Conservation (phyloP, 2,797 vertebrate species). For the Babyrousa celebensis region DNA sequence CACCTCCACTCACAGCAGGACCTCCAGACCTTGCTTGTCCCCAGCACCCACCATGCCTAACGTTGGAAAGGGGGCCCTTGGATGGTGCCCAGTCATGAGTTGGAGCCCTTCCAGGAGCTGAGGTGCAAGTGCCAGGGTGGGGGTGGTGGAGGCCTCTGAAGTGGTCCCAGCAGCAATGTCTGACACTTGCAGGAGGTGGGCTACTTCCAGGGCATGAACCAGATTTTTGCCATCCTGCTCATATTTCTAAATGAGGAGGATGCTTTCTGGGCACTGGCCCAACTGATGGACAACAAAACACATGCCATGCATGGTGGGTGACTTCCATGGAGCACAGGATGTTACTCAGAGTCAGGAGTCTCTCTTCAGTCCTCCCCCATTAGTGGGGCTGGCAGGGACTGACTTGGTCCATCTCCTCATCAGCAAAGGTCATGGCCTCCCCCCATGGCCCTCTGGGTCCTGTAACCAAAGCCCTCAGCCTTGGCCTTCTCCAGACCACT, state of each 20-base stretch:
- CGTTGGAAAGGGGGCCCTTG: background rate
- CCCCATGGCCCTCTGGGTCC: accelerated
- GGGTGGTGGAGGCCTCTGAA: background rate
- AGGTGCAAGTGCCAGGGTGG: too few species aligned
- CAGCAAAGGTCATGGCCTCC: background rate
- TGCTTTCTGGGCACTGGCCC: constrained; percentile 95
- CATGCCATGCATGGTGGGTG: constrained; percentile 94
- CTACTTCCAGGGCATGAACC: constrained; percentile 96
- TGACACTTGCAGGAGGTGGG: constrained; percentile 94
- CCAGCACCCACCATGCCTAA: background rate
- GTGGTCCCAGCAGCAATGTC: background rate
- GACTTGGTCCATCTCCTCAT: too few species aligned
- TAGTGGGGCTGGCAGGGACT: background rate
- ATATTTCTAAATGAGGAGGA: constrained; percentile 93
- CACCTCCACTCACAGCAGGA: background rate
- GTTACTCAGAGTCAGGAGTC: too few species aligned
- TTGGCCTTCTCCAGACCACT: accelerated
- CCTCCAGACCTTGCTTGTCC: background rate
- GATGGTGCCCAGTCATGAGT: background rate
- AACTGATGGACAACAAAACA: constrained; percentile 93
- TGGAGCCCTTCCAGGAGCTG: background rate
- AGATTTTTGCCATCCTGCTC: constrained; percentile 93
- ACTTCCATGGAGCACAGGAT: accelerated
- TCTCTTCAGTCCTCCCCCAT: background rate
- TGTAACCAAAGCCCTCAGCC: accelerated